Evolutionary conservation across 92 coral and sea anemone species (phyloP), one percentile per base, ranked within the genome.

Genomic region (Paragorgia papillata): DNA sequence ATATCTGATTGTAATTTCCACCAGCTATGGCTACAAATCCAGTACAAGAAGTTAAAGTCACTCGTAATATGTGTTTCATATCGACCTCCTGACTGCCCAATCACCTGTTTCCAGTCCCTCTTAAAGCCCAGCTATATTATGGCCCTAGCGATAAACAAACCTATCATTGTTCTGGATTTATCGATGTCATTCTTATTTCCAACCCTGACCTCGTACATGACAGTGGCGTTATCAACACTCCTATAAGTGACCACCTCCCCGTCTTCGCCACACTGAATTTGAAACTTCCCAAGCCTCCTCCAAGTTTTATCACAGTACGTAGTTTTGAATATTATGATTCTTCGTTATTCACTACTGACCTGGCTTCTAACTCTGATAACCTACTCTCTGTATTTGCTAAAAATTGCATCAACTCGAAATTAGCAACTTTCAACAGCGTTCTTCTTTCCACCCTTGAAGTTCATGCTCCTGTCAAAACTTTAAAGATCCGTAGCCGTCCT

Each of bases 41-140:
- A 86, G 58, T 44, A 26, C 74, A 82, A 40, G 79, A 80, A 80
- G 59, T 26, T 59, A n/a, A 59, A 76, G 67, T 85, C 89, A 50
- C 15, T 85, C 26, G 7, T 80, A 20, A 73, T 82, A 24, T 76
- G 90, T 56, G 76, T 77, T 62, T 48, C 87, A 20, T 86, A 79
- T 46, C 80, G 87, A 35, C 90, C 90, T 5, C 83, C 82, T 13
- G 86, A 86, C 56, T 76, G 80, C 79, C 90, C 87, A 22, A 66
- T 86, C 22, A 53, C 84, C 83, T 82, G 87, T 25, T 82, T 88
- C 59, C 86, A 85, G 48, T 77, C 63, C n/a, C 18, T 85, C 1
- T 54, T 85, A 35, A 88, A 85, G 62, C 89, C 92, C 10, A 75
- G 29, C 39, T 88, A 76, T 57, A 85, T 85, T 49, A 83, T 70